These are phyloP conservation scores for Octomys mimax DNA, from an alignment of 2,797 vertebrate genomes.

Conservation along the genomic window DNA sequence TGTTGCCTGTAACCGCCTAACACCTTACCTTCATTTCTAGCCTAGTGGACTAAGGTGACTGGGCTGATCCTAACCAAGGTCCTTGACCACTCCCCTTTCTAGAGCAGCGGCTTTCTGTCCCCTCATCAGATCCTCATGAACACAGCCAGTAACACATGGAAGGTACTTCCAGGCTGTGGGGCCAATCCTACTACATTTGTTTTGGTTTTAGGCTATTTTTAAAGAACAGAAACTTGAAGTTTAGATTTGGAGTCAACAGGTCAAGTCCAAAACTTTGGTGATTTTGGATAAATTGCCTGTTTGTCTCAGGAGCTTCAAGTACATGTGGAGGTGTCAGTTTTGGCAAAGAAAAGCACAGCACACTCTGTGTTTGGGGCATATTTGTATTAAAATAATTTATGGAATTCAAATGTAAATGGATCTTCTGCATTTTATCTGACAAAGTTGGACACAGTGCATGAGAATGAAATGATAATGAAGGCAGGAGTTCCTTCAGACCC, in stretches of 20 bases:
- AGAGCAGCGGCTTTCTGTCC: neutral
- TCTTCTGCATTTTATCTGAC: neutral
- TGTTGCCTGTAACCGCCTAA: neutral
- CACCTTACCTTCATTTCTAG: neutral
- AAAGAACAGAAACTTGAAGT: neutral
- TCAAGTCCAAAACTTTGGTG: neutral
- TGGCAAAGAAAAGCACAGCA: neutral
- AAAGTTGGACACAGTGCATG: neutral
- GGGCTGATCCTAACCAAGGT: neutral
- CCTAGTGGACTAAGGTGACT: neutral
- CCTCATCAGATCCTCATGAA: neutral
- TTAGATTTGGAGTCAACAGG: neutral
- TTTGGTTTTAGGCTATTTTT: neutral
- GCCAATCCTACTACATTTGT: neutral
- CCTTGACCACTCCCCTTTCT: neutral
- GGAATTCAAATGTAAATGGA: slow-evolving; percentile 51
- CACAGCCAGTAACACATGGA: neutral
- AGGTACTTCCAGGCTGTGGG: neutral
- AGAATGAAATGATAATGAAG: slow-evolving; percentile 26
- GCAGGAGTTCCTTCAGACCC: neutral
- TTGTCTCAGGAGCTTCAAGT: neutral
- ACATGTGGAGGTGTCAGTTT: neutral
- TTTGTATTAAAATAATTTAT: neutral
- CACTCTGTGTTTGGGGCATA: neutral
- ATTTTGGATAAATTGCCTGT: neutral